Base-by-base conservation (phyloP, 2,113 vertebrate species). In the Tragelaphus scriptus region DNA sequence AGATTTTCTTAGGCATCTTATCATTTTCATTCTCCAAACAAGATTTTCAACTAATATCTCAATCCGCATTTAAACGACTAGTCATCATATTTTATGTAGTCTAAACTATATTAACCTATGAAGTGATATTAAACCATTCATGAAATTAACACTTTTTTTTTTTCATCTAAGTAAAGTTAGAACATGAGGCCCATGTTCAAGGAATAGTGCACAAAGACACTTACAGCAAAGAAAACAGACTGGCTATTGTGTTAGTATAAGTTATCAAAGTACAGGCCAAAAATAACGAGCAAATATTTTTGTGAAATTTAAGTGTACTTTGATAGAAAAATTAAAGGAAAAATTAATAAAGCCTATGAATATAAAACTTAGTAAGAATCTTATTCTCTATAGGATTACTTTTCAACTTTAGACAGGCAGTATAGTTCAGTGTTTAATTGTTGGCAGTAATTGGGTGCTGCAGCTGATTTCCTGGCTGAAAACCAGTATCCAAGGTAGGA, bases 101-200 rank as follows among this genome's bases (percentile, higher is more conserved):
- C 89, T 95, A 65, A 96, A 75, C 81, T 90, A 56, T 77, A 77
- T 53, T 85, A 94, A 88, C 71, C 81, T 84, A 71, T n/a, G 8
- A 95, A 96, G 84, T 90, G 36, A 90, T 90, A 87, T 82, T 90
- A 97, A 94, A 81, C 86, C 58, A 49, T 80, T 91, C 2, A 7
- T 95, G 93, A 98, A 97, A 97, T 97, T 94, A 94, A 90, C 95
- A 94, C 94, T 90, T 97, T 97, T 96, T 94, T 94, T 94, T 94
- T 95, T 93, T 80, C 47, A 77, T 96, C 87, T 80, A 81, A 94
- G 85, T 92, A 63, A 93, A 92, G 84, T 97, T 96, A 97, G 75
- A 91, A 88, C 81, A 58, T 79, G 95, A 97, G 86, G 56, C 23
- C 71, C 55, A 75, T 79, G 68, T 95, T 96, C 89, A 97, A 96